A percentile compares a stretch with the other conserved stretches of the same genome.
phyloP scores from a whole-genome alignment of 2,113 vertebrate species.

The Embiotoca jacksoni region DNA sequence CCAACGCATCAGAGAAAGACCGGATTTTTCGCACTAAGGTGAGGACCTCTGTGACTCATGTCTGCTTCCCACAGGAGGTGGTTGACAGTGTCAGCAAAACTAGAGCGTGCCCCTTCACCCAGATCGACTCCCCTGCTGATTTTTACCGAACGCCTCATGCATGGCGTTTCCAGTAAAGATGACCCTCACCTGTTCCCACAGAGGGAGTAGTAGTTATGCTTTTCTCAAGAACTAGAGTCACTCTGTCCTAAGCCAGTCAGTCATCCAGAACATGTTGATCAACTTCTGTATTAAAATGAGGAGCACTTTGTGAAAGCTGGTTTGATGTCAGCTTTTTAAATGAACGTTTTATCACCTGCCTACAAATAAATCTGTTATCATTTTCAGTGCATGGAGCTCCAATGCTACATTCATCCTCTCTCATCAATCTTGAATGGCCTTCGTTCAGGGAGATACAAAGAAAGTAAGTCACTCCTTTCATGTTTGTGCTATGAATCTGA shows the following conservation, averaged over 20 bases:
- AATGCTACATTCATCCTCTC: slow-evolving; percentile 86
- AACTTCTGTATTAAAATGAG: neutral
- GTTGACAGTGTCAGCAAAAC: slow-evolving; percentile 52
- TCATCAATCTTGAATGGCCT: slow-evolving; percentile 86
- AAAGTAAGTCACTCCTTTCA: slow-evolving; percentile 79
- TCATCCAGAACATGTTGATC: slow-evolving; percentile 10
- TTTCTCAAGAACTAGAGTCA: slow-evolving; percentile 28
- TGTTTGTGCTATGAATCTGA: slow-evolving; percentile 11
- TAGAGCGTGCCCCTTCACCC: slow-evolving; percentile 45
- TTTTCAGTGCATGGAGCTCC: slow-evolving; percentile 84
- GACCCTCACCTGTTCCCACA: neutral
- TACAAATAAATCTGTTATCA: slow-evolving; percentile 24
- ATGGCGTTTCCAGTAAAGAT: slow-evolving; percentile 53
- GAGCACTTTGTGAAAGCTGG: neutral
- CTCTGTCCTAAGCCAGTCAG: neutral
- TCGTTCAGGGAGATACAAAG: slow-evolving; percentile 85
- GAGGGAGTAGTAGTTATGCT: slow-evolving; percentile 28
- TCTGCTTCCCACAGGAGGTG: slow-evolving; percentile 12
- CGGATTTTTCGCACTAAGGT: slow-evolving; percentile 82
- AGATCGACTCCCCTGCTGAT: slow-evolving; percentile 23
- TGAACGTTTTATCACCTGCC: neutral
- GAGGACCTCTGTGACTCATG: slow-evolving; percentile 47
- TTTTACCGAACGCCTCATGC: slow-evolving; percentile 19
- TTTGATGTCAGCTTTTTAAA: slow-evolving; percentile 3
- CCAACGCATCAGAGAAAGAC: slow-evolving; percentile 68